Evolutionary conservation across 1,140 invertebrate species (phyloP).

Genomic region (Calliphora vicina): DNA sequence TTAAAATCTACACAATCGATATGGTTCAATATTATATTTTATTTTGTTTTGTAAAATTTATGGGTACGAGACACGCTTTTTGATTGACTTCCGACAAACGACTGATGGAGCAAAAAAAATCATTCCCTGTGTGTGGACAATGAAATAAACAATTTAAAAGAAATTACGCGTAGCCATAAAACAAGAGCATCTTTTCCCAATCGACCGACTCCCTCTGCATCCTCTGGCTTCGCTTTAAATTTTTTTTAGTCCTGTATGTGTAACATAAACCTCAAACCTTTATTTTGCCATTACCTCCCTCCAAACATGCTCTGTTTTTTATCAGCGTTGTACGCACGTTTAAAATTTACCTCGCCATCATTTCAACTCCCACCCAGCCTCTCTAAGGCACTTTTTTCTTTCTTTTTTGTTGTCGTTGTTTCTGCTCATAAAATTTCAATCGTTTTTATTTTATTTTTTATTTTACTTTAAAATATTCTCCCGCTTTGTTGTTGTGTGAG

Average conservation of each 20-base stretch:
- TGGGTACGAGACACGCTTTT: constrained; percentile 57
- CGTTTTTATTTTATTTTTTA: neutral
- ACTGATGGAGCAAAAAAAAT: constrained; percentile 57
- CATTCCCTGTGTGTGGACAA: neutral
- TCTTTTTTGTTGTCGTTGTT: neutral
- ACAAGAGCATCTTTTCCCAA: neutral
- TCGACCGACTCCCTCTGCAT: neutral
- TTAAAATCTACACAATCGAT: neutral
- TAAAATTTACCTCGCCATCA: neutral
- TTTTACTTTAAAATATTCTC: constrained; percentile 15
- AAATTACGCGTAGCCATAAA: constrained; percentile 29
- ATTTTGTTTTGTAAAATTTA: neutral
- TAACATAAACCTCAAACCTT: neutral
- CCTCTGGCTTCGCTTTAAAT: neutral
- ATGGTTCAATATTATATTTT: neutral
- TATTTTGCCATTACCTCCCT: neutral
- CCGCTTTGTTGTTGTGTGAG: neutral
- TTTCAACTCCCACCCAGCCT: no score
- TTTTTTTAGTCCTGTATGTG: neutral
- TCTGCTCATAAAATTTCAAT: neutral
- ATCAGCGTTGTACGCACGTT: neutral
- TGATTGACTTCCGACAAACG: constrained; percentile 64
- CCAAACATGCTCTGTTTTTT: neutral
- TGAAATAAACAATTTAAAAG: constrained; percentile 1
- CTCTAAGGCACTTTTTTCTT: neutral